A percentile compares a stretch with the other conserved stretches of the same genome.
These are phyloP conservation scores for Arizona elegans DNA, from an alignment of 2,113 vertebrate genomes.

Conservation along the genomic window DNA sequence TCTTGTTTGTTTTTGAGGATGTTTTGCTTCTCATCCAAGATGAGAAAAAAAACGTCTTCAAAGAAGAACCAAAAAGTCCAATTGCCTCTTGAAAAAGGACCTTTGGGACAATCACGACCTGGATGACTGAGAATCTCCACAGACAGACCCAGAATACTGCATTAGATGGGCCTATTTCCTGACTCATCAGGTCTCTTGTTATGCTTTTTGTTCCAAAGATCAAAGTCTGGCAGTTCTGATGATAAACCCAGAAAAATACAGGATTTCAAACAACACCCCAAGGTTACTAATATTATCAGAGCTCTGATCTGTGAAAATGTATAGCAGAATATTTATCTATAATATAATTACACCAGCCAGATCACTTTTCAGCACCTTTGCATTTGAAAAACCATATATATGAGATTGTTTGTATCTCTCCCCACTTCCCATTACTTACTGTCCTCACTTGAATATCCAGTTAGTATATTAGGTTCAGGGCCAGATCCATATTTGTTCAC, in stretches of 20 bases:
- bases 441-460: constrained; percentile 90
- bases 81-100: not conserved
- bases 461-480: constrained; percentile 79
- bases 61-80: not conserved
- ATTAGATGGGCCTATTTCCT: not conserved
- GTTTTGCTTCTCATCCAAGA: not conserved
- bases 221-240: not conserved
- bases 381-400: accelerated
- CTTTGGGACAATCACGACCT: not conserved
- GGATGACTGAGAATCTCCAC: not conserved
- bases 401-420: accelerated
- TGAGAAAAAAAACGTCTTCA: not conserved
- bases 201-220: not conserved
- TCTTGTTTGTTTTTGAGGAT: too few relatives aligned
- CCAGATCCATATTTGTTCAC: constrained; percentile 83
- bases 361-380: accelerated
- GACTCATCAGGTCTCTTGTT: not conserved
- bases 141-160: not conserved
- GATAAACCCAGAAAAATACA: not conserved
- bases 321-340: not conserved
- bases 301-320: not conserved
- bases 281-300: not conserved
- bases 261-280: not conserved
- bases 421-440: constrained; percentile 72
- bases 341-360: not conserved